Evolutionary conservation across 2,797 vertebrate genomes (phyloP), one percentile per base, ranked within the genome.

Genomic region (Urosaurus nigricauda): DNA sequence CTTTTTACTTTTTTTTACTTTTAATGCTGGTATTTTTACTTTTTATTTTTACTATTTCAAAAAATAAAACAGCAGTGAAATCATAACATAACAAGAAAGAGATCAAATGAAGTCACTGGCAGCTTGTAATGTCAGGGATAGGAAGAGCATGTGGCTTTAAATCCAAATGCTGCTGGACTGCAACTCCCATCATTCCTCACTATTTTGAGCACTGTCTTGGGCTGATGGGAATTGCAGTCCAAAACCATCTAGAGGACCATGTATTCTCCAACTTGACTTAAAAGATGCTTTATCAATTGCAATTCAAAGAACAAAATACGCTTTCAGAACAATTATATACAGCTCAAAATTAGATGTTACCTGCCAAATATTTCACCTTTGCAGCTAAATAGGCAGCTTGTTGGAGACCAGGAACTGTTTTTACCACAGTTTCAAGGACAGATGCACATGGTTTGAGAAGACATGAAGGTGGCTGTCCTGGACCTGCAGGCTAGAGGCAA

Each of bases 291-390:
- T 80, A 63, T 37, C 24, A 81, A 85, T 37, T 40, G 58, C 53
- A 79, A 56, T 75, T 68, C 29, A 47, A 79, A 73, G 21, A 14
- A 47, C 88, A 78, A 60, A 75, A 85, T 29, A 37, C 2, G 3
- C 21, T 56, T 51, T 70, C 13, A n/a, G 56, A 19, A 12, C 21
- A 70, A 77, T 53, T 17, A 80, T 51, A 32, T 71, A 19, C 16
- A 70, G 29, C 84, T 86, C 84, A 89, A n/a, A 3, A 3, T 88
- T 35, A 77, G 78, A 37, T 35, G 47, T 95, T 96, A 99, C 99
- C 99, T 96, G 98, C 98, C 93, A 98, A 97, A 93, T 98, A 99
- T 91, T 98, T 97, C 94, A 99, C 98, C 97, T 98, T 99, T 90
- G 98, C 98, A 88, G 97, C 95, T 83, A 99, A 94, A 90, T 98